Percentiles rank a stretch among this genome's conserved stretches.
phyloP scores from a whole-genome alignment of 1,140 invertebrate species.

The Rhyacophila brunnea region DNA sequence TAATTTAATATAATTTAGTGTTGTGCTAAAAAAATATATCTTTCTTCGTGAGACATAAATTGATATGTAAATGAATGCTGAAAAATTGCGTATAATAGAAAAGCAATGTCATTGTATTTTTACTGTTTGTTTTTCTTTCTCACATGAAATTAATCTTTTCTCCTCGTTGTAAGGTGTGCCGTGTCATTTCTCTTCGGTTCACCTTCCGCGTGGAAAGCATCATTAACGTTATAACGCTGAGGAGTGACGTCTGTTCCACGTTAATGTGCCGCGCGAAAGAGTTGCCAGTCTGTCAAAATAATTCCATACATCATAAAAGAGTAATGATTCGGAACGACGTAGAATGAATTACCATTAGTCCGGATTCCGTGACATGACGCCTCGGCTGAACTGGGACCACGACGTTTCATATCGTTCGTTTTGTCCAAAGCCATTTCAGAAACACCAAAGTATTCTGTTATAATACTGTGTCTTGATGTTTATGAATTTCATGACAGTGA shows the following conservation, averaged over 20 bases:
- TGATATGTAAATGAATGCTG: too few species aligned
- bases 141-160: constrained; percentile 1
- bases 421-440: not conserved
- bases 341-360: constrained; percentile 35
- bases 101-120: too few species aligned
- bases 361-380: constrained; percentile 7
- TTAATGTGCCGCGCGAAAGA: constrained; percentile 24
- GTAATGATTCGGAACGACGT: constrained; percentile 36
- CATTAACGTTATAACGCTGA: constrained; percentile 12
- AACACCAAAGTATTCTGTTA: not conserved
- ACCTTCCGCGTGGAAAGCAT: constrained; percentile 7
- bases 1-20: too few species aligned
- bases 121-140: not conserved
- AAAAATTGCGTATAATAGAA: too few species aligned
- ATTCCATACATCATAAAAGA: constrained; percentile 37
- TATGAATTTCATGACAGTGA: constrained; percentile 18
- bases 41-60: too few species aligned
- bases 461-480: not conserved
- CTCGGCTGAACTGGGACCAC: too few species aligned
- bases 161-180: not conserved
- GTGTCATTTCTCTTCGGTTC: too few species aligned
- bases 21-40: too few species aligned
- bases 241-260: constrained; percentile 18
- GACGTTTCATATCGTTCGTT: too few species aligned
- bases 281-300: constrained; percentile 31